A percentile compares a stretch with the other conserved stretches of the same genome.
These are phyloP conservation scores for Rhimphoctona megacephalus DNA, from an alignment of 2,888 invertebrate genomes.

Conservation along the genomic window DNA sequence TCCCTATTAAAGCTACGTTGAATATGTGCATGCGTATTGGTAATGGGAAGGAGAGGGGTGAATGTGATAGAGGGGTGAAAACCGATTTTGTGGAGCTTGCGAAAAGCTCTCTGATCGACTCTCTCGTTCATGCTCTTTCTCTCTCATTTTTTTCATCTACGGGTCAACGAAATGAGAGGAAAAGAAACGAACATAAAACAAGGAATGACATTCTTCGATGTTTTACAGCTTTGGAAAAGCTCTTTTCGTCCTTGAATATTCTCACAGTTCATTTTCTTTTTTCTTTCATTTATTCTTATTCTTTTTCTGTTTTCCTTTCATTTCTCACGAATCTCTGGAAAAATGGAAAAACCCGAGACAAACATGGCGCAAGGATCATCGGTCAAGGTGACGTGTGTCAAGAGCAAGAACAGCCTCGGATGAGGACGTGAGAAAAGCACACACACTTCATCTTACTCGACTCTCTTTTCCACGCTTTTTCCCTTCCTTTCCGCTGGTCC, in stretches of 20 bases:
- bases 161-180: constrained; percentile 29
- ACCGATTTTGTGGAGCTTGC: constrained; percentile 70
- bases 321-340: not conserved
- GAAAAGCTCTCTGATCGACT: constrained; percentile 65
- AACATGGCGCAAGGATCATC: constrained; percentile 55
- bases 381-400: constrained; percentile 62
- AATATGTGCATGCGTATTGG: constrained; percentile 18
- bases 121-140: constrained; percentile 4
- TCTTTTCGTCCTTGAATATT: constrained; percentile 1
- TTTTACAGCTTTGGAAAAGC: constrained; percentile 1
- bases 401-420: constrained; percentile 37
- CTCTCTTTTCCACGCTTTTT: not conserved
- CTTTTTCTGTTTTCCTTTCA: constrained; percentile 8
- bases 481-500: not conserved
- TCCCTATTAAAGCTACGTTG: constrained; percentile 68
- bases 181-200: constrained; percentile 8
- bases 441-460: constrained; percentile 55
- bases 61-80: constrained; percentile 42
- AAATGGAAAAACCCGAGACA: constrained; percentile 10
- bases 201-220: not conserved
- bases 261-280: not conserved
- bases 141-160: constrained; percentile 21
- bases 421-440: constrained; percentile 51
- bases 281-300: not conserved
- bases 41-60: constrained; percentile 59